A percentile compares a stretch with the other conserved stretches of the same genome.
Evolutionary conservation across 2,113 vertebrate species (phyloP).

Genomic region (Passer domesticus): DNA sequence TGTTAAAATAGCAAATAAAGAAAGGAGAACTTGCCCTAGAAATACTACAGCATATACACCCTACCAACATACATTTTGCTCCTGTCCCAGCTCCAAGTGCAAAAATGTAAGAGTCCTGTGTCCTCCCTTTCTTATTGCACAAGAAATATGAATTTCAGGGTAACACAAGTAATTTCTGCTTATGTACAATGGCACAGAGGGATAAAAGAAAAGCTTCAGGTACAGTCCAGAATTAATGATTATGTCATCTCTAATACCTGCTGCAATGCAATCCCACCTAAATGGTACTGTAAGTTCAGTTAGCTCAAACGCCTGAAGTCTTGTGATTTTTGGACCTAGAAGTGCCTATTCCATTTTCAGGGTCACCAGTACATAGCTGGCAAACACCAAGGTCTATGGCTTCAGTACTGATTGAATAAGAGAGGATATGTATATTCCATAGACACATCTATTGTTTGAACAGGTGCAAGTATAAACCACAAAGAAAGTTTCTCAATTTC

Average conservation of each 20-base stretch:
- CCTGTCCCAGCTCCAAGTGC: not conserved
- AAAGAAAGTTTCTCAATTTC: slow-evolving; percentile 47
- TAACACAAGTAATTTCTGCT: not conserved
- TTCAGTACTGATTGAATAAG: not conserved
- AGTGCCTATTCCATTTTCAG: not conserved
- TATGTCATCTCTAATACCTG: not conserved
- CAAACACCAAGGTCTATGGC: not conserved
- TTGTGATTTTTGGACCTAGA: slow-evolving; percentile 28
- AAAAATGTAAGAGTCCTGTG: not conserved
- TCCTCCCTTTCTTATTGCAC: not conserved
- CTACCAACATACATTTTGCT: not conserved
- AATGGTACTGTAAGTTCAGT: not conserved
- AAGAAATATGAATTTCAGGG: not conserved
- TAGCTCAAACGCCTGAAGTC: not conserved
- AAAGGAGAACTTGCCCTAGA: slow-evolving; percentile 9
- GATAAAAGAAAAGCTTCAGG: not conserved
- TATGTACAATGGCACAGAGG: not conserved
- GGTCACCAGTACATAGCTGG: slow-evolving; percentile 26
- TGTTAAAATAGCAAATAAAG: slow-evolving; percentile 50
- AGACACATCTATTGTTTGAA: slow-evolving; percentile 44
- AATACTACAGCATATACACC: not conserved
- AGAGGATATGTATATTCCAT: not conserved
- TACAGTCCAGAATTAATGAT: not conserved
- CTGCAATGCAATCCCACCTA: not conserved
- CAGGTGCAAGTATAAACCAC: slow-evolving; percentile 59